Evolutionary conservation across 53 echinoderm and acorn worm species (phyloP), one percentile per base, ranked within the genome.

Genomic region (Paracentrotus lividus): DNA sequence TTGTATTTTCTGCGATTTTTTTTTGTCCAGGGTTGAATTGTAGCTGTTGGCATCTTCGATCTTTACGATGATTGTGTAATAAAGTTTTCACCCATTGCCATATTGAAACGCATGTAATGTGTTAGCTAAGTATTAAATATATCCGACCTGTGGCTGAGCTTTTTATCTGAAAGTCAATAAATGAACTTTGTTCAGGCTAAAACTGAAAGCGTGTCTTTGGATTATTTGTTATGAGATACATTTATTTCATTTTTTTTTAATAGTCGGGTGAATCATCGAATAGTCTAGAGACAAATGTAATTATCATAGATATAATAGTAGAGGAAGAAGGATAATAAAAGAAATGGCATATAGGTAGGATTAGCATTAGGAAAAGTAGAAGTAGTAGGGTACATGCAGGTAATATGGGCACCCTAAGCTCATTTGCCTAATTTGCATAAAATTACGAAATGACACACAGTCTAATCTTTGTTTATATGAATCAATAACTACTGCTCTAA

Each of bases 61-160:
- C 38, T 72, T 72, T 21, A 72, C 18, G 16, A 72, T 72, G 18
- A 40, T 67, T 72, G 40, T 72, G 72, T 72, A 72, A 72, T 72
- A 4, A 36, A 38, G 5, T 72, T 40, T 72, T 36, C 12, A 81
- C 26, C 45, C 26, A 47, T 26, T 42, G 42, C 42, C 36, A 21
- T 20, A 72, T 72, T 72, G 72, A 72, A 72, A 40, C 72, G 81
- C n/a, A 49, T 81, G 81, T 47, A 27, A 81, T 81, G n/a, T 45
- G 81, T 81, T 81, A 26, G 36, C 47, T 45, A 1, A n/a, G 24
- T 81, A 81, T 81, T 45, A 47, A 81, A 27, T 81, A 81, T 76
- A 76, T 76, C 40, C 81, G 27, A 27, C 81, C 47, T 26, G 3
- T 76, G 47, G 81, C 26, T 47, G 12, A 81, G 47, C 81, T 47